Base-by-base conservation (phyloP, 53 echinoderm and acorn worm species). In the Crossaster papposus region DNA sequence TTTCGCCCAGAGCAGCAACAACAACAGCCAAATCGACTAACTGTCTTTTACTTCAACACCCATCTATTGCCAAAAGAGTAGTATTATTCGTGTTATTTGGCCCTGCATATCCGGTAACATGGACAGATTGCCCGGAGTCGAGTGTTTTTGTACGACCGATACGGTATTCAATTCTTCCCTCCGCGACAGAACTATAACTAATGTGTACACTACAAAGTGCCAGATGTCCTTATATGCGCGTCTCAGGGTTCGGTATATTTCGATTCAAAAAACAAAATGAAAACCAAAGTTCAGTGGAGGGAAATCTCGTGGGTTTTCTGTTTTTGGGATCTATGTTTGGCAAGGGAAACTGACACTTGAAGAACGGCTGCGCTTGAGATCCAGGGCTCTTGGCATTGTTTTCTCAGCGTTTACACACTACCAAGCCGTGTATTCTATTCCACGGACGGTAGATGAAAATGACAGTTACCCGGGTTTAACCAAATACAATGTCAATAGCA, bases 51-150 rank as follows among this genome's bases (percentile, higher is more conserved):
- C 58, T 58, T 18, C 15, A 58, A 58, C 15, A 15, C 2, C 17
- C 58, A 14, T 1, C 58, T 14, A 58, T n/a, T n/a, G 58, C 58
- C n/a, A 26, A 4, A 3, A 68, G 10, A 68, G 24, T 28, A 11
- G 28, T 4, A n/a, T n/a, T n/a, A n/a, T n/a, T n/a, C n/a, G n/a
- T n/a, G n/a, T n/a, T n/a, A n/a, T n/a, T n/a, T n/a, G n/a, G n/a
- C n/a, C 22, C 75, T 7, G 34, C 75, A 34, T 74, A 74, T 74
- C 75, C 75, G 75, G 75, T 74, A 22, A 74, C 75, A 74, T 74
- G 14, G 36, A 36, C 15, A 35, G 34, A 74, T 71, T 5, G 71
- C 71, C 32, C 75, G 33, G 72, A 62, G 17, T 28, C 6, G 2
- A 34, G 72, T 10, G 72, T 72, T 1, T 36, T 74, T 36, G 75